Base-by-base conservation (phyloP, 2,113 vertebrate species). In the Leucoraja erinaceus region DNA sequence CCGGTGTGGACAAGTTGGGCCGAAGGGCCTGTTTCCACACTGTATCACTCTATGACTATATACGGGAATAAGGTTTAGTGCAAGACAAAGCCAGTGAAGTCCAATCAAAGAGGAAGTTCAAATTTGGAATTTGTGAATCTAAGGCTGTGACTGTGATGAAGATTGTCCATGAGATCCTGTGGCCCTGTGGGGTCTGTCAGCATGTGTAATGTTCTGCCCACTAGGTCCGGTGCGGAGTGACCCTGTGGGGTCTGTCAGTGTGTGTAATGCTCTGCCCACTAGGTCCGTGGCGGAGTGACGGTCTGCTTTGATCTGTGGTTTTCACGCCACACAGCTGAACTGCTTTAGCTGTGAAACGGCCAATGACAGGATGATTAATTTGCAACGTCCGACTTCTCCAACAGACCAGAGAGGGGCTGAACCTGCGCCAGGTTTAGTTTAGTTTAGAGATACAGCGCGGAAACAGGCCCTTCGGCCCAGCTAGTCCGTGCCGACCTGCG, bases 301-400 rank as follows among this genome's bases (percentile, higher is more conserved):
- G 59, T 88, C 95, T 96, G 94, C 96, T 95, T 97, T 98, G 96
- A 97, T 97, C 81, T 90, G 81, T 92, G 94, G 77, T 93, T 94
- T 94, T 95, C 94, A 90, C 94, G 88, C 81, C 93, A 94, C 95
- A 95, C 96, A 97, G 95, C 95, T 98, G 96, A 95, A 95, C 95
- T 96, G 94, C 94, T 96, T 98, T 96, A 97, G 95, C 94, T 94
- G 92, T 96, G 96, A 96, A 95, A n/a, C 63, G 59, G 95, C 95
- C 95, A 94, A 76, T 96, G 95, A 95, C 95, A 95, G 95, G 94
- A 63, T 95, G 96, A 96, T 96, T 96, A 96, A 96, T 96, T 95
- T 95, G 94, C 93, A 93, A 93, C 93, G 95, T 95, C 94, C 93
- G 93, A 95, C 93, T 95, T 94, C 94, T 94, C 94, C 94, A 95